Percentiles rank a stretch among this genome's conserved stretches.
Evolutionary conservation across 2,113 vertebrate genomes (phyloP).

Genomic region (Corythornis vintsioides): DNA sequence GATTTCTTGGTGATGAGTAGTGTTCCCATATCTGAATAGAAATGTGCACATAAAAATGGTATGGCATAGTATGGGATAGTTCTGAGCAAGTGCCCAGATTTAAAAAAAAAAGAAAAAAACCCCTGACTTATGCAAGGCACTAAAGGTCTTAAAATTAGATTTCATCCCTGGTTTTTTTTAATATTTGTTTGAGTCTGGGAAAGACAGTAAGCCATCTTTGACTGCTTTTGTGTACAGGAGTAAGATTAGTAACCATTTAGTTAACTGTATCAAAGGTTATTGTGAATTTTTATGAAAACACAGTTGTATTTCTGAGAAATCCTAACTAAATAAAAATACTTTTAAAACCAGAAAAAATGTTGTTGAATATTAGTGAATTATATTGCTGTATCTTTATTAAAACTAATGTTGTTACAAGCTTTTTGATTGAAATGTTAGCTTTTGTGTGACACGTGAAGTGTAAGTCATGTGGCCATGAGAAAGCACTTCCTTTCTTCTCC

Average conservation of each 20-base stretch:
- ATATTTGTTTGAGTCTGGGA: background rate
- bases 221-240: background rate
- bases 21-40: background rate
- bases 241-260: background rate
- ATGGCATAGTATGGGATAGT: background rate
- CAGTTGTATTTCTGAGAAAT: background rate
- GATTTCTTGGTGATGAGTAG: background rate
- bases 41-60: background rate
- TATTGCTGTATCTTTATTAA: background rate
- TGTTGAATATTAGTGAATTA: background rate
- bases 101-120: background rate
- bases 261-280: background rate
- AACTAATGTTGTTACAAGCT: background rate
- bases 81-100: background rate
- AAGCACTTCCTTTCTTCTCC: background rate
- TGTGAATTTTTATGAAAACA: background rate
- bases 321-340: background rate
- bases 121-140: background rate
- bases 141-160: background rate
- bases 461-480: background rate
- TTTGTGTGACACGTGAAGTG: fast-evolving
- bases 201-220: background rate
- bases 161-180: background rate
- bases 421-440: background rate
- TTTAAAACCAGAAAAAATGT: background rate